These are phyloP conservation scores for Eurosta solidaginis DNA, from an alignment of 1,140 invertebrate genomes.

Conservation along the genomic window DNA sequence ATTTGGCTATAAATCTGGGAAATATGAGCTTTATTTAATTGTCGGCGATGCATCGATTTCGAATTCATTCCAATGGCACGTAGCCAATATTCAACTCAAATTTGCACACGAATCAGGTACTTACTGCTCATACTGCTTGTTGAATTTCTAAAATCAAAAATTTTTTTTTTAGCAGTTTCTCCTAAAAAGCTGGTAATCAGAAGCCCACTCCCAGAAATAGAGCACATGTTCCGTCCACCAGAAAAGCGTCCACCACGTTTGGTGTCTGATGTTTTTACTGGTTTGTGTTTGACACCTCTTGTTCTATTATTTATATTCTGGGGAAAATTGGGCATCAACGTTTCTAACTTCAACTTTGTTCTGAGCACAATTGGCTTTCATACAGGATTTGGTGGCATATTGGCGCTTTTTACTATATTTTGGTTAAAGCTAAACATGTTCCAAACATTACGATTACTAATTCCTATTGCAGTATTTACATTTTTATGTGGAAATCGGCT, in stretches of 20 bases:
- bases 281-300: conserved; percentile 79
- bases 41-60: conserved; percentile 89
- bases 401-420: conserved; percentile 85
- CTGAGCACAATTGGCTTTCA: conserved; percentile 87
- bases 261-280: conserved; percentile 90
- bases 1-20: conserved; percentile 76
- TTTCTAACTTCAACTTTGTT: conserved; percentile 80
- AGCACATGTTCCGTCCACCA: conserved; percentile 90
- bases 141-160: background rate
- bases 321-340: conserved; percentile 86
- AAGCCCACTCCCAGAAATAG: conserved; percentile 80
- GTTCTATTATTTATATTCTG: conserved; percentile 85
- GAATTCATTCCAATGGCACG: conserved; percentile 85
- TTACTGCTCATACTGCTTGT: background rate
- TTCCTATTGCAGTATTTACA: conserved; percentile 80
- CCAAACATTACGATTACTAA: conserved; percentile 87
- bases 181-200: conserved; percentile 55
- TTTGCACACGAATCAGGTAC: conserved; percentile 63
- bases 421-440: conserved; percentile 97
- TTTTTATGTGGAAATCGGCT: conserved; percentile 92
- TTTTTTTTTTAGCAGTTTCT: conserved; percentile 36
- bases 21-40: conserved; percentile 83
- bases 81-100: conserved; percentile 78
- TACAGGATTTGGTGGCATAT: conserved; percentile 80
- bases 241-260: conserved; percentile 86